phyloP scores from a whole-genome alignment of 64 coral and sea anemone genomes.

The Pachyseris speciosa region DNA sequence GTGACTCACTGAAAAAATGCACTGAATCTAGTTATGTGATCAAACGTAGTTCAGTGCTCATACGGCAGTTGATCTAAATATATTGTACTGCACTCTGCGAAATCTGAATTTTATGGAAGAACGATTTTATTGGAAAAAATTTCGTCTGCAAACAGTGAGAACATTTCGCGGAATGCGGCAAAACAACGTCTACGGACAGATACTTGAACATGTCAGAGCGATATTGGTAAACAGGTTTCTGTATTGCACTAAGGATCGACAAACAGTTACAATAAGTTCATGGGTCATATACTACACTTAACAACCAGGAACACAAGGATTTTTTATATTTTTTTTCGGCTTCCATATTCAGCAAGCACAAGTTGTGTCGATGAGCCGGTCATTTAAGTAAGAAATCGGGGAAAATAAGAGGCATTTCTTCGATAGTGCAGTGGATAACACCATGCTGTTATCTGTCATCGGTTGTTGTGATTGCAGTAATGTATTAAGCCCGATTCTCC shows the following conservation, averaged over 20 bases:
- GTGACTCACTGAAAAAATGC: no score
- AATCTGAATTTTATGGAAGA: not conserved
- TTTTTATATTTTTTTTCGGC: no score
- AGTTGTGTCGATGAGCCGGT: not conserved
- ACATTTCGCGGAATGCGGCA: not conserved
- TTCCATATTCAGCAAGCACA: not conserved
- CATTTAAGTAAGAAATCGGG: not conserved
- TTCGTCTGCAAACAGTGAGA: not conserved
- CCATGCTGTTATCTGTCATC: constrained; percentile 45
- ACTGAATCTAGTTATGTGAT: not conserved
- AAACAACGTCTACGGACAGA: not conserved
- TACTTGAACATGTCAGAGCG: not conserved
- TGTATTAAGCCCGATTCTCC: constrained; percentile 17
- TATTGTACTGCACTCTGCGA: no score
- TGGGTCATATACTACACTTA: not conserved
- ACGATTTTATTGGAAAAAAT: not conserved
- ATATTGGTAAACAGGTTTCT: constrained; percentile 3
- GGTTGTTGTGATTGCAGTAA: constrained; percentile 32
- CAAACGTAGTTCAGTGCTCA: not conserved
- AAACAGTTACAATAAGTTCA: constrained; percentile 25
- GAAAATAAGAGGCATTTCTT: not conserved
- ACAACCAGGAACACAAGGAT: not conserved
- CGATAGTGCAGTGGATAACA: not conserved
- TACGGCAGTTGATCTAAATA: not conserved
- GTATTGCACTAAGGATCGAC: not conserved